Conservation (phyloP, 2,888 invertebrate species). For the Flexamia atlantica region DNA sequence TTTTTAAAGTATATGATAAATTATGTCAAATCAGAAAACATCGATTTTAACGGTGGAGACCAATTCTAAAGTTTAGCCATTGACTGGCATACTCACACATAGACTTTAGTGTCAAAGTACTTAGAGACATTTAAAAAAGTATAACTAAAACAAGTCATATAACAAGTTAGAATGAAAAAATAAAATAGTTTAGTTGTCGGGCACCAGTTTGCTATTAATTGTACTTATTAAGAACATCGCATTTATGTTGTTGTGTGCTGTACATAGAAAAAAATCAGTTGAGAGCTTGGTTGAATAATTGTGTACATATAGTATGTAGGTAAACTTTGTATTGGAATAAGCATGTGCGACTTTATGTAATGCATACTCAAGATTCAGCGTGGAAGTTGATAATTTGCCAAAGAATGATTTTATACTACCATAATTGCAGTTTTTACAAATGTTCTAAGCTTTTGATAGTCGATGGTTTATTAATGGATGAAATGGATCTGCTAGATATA, state of each 20-base stretch:
- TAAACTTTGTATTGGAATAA: not conserved
- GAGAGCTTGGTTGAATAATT: not conserved
- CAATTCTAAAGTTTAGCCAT: too few relatives aligned
- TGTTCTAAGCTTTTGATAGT: conserved; percentile 15
- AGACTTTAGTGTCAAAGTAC: too few relatives aligned
- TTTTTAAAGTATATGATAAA: too few relatives aligned
- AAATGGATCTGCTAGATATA: not conserved
- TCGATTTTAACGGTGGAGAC: too few relatives aligned
- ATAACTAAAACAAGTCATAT: too few relatives aligned
- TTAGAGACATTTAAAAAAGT: too few relatives aligned
- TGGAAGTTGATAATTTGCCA: not conserved
- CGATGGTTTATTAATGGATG: not conserved
- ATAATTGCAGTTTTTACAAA: not conserved
- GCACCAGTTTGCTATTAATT: not conserved
- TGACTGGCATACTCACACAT: too few relatives aligned
- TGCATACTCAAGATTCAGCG: not conserved
- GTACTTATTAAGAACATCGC: not conserved
- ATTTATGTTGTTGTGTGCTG: conserved; percentile 8
- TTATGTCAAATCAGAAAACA: too few relatives aligned
- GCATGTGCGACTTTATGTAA: not conserved
- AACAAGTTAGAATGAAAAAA: not conserved
- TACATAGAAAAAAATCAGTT: conserved; percentile 3
- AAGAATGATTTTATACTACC: not conserved
- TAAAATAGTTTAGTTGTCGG: not conserved
- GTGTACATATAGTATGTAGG: not conserved